Base-by-base conservation (phyloP, 2,797 vertebrate genomes). In the Ficedula albicollis region DNA sequence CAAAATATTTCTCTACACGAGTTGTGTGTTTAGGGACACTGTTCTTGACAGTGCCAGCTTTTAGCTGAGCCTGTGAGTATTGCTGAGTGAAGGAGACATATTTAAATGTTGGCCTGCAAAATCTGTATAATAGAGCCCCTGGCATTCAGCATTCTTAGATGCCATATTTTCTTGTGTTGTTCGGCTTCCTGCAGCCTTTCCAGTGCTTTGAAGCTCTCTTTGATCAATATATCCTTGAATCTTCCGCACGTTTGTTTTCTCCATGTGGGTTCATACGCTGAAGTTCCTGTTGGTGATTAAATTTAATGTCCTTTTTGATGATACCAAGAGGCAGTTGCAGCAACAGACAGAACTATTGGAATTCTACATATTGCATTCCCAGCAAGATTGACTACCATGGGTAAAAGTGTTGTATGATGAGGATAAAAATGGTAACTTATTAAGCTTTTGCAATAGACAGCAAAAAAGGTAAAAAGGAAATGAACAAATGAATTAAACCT, bases 191-290 rank as follows among this genome's bases (percentile, higher is more conserved):
- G 29, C 1, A 3, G 18, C 43, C 32, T 74, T 89, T 54, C 32
- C 11, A 36, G 25, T 59, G 59, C 41, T 89, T 93, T 86, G 48
- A 76, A 69, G 44, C 6, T 36, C 20, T 49, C 19, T 93, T 86
- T 70, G 54, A 73, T 73, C 32, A 52, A 43, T 67, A 54, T 12
- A 54, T 43, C 36, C 20, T 73, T 79, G 60, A 30, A 67, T 76
- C 56, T 77, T 73, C 20, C 0, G 0, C 8, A 26, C 5, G 2
- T 82, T 72, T 75, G 6, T 84, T 82, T 82, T 52, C 16, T 82
- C 29, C 0, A 0, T 26, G 15, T 76, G 38, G 13, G 18, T 41
- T 76, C 63, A 41, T 44, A 20, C 0, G 0, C 7, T 36, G 13
- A 85, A 36, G 30, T 59, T 90, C 38, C 69, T 78, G 29, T 60